Conservation (phyloP, 2,113 vertebrate species). For the Pagrus major region DNA sequence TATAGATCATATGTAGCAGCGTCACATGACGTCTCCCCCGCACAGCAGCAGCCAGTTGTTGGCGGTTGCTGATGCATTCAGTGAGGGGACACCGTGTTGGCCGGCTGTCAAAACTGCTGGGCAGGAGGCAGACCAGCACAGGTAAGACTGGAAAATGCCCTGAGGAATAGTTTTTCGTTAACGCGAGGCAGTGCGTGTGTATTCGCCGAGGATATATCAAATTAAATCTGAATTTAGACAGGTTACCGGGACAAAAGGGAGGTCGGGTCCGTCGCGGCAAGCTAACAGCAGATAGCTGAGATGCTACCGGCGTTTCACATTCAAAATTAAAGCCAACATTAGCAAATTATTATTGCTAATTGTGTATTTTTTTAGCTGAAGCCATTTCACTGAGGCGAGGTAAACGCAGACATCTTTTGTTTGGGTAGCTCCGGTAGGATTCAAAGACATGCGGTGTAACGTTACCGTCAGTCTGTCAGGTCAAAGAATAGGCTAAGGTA, state of each 20-base stretch:
- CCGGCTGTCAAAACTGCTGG: not conserved
- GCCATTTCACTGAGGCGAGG: not conserved
- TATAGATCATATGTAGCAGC: not conserved
- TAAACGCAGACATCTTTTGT: not conserved
- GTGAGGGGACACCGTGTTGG: slow-evolving; percentile 4
- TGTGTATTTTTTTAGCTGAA: not conserved
- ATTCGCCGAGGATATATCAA: fast-evolving
- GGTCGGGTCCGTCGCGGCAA: not conserved
- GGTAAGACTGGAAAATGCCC: slow-evolving; percentile 12
- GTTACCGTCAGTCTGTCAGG: too few species aligned
- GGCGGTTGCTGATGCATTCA: slow-evolving; percentile 31
- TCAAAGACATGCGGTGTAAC: too few species aligned
- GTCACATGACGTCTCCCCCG: slow-evolving; percentile 57
- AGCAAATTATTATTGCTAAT: fast-evolving
- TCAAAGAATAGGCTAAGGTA: not conserved
- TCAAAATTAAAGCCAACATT: slow-evolving; percentile 9
- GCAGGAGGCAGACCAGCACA: not conserved
- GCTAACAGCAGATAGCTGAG: not conserved
- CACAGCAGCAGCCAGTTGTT: slow-evolving; percentile 43
- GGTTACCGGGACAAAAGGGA: slow-evolving; percentile 8
- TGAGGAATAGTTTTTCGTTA: fast-evolving
- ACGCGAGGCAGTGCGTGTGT: too few species aligned
- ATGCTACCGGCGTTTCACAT: not conserved
- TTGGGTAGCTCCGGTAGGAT: not conserved
- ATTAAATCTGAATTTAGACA: not conserved